phyloP scores from a whole-genome alignment of 2,113 vertebrate genomes.

The Australoheros scitulus region DNA sequence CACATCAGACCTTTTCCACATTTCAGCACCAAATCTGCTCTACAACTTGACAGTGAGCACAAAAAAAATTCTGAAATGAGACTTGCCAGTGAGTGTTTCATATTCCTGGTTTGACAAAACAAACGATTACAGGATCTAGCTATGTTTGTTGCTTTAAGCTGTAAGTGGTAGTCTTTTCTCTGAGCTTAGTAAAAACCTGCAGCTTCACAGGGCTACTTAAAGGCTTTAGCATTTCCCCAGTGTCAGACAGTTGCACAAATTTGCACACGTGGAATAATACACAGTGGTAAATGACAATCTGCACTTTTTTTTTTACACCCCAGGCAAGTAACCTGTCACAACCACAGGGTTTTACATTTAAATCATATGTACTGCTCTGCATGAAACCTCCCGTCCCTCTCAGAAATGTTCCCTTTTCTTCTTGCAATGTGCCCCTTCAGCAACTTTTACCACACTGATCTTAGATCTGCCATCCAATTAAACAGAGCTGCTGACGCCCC shows the following conservation, averaged over 20 bases:
- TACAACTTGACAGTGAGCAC: too few species aligned
- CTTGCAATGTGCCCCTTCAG: slow-evolving; percentile 6
- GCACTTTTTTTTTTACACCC: background rate
- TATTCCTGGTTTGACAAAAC: background rate
- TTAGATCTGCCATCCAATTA: slow-evolving; percentile 34
- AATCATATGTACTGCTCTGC: background rate
- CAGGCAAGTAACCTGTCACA: background rate
- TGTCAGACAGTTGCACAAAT: background rate
- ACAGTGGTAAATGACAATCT: background rate
- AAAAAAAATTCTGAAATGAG: background rate
- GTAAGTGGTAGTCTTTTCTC: background rate
- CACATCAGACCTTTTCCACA: too few species aligned
- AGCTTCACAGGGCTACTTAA: background rate
- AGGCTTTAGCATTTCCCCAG: background rate
- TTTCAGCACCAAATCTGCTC: too few species aligned
- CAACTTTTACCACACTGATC: slow-evolving; percentile 15
- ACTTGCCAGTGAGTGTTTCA: background rate
- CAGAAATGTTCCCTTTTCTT: background rate
- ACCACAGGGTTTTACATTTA: background rate
- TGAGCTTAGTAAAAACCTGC: background rate
- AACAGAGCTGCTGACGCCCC: slow-evolving; percentile 11
- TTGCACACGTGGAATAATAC: background rate
- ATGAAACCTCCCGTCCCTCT: background rate
- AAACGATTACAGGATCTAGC: too few species aligned
- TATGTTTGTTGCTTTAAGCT: background rate